phyloP scores from a whole-genome alignment of 2,888 invertebrate species.

The Mantis religiosa region DNA sequence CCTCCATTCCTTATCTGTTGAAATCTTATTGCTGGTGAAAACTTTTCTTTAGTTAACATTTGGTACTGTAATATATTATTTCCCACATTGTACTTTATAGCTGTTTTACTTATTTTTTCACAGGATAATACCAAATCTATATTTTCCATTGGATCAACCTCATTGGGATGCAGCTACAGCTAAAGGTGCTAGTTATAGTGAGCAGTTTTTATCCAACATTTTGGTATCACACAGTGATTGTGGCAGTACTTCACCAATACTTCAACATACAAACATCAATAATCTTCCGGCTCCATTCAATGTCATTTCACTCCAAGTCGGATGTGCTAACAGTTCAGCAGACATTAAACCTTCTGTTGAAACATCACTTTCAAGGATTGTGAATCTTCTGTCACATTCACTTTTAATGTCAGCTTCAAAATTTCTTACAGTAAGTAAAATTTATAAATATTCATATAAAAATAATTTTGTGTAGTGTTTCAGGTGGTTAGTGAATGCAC shows the following conservation, averaged over 20 bases:
- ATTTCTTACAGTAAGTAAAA: conserved; percentile 58
- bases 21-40: too few relatives aligned
- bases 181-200: conserved; percentile 47
- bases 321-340: conserved; percentile 30
- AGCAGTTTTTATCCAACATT: conserved; percentile 41
- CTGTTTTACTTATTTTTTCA: not conserved
- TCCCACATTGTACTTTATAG: not conserved
- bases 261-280: conserved; percentile 38
- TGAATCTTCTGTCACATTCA: conserved; percentile 49
- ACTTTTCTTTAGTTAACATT: too few relatives aligned
- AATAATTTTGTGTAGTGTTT: not conserved
- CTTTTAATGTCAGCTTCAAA: conserved; percentile 62
- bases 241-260: not conserved
- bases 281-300: conserved; percentile 52
- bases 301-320: conserved; percentile 38
- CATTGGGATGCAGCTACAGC: conserved; percentile 53
- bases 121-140: conserved; percentile 45
- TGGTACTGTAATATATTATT: not conserved
- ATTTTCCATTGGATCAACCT: conserved; percentile 47
- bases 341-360: conserved; percentile 41
- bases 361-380: conserved; percentile 54
- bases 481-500: too few relatives aligned
- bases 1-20: too few relatives aligned
- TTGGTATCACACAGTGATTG: conserved; percentile 34
- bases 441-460: not conserved